Conservation (phyloP, 64 coral and sea anemone genomes). For the Trachythela sp. region DNA sequence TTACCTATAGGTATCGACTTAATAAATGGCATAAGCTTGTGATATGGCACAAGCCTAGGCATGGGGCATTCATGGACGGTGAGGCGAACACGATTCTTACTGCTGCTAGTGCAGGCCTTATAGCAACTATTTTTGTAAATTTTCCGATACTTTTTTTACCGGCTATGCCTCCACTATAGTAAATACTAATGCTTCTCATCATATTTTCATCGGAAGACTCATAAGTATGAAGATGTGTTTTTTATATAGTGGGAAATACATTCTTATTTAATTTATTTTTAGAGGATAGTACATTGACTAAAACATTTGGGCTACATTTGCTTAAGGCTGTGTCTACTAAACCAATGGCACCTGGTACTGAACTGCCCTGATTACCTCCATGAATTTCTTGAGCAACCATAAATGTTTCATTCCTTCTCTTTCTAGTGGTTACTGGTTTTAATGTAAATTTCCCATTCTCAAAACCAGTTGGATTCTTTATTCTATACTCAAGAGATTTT, state of each 20-base stretch:
- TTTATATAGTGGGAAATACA: neutral
- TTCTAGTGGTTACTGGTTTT: neutral
- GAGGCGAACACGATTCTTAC: neutral
- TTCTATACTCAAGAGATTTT: neutral
- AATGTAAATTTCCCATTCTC: neutral
- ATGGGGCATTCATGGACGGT: neutral
- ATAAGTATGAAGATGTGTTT: neutral
- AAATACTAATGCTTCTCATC: neutral
- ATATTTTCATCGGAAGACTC: neutral
- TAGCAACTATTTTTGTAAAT: neutral
- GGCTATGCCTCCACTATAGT: neutral
- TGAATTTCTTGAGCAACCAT: neutral
- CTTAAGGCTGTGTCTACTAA: neutral
- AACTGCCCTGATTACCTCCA: neutral
- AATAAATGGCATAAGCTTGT: slow-evolving; percentile 12
- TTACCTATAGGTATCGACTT: neutral
- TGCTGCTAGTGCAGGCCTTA: neutral
- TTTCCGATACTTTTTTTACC: neutral
- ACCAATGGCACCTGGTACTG: neutral
- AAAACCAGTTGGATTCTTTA: neutral
- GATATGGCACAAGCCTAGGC: neutral
- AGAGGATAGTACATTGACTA: neutral
- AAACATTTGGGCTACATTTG: neutral
- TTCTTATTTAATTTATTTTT: neutral
- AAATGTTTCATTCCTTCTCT: neutral